Base-by-base conservation (phyloP, 2,113 vertebrate species). In the Coptodon bakossiorum region DNA sequence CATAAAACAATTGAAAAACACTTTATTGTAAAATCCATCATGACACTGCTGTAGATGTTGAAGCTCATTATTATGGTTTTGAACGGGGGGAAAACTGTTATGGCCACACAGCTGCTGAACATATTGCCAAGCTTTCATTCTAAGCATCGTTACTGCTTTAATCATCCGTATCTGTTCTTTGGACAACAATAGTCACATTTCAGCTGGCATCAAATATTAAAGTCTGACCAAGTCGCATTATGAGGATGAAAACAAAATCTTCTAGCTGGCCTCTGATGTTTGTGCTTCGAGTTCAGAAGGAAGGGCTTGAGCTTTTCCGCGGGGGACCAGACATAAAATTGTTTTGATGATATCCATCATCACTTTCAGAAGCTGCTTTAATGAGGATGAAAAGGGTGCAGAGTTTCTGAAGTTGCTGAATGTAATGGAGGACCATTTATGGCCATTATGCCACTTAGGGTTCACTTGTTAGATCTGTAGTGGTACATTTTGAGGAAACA, bases 291-390 rank as follows among this genome's bases (percentile, higher is more conserved):
- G 76, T 78, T 88, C 73, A 82, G 36, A 1, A 54, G 59, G 53
- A 36, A 78, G 6, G 38, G 19, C 57, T 80, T 17, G n/a, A 83
- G 9, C 13, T 53, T 45, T 83, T 83, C 54, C 53, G 6, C 56
- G 11, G 27, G 57, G 85, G 24, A 89, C 50, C 22, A 4, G 9
- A 84, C 54, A 59, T 88, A 73, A 86, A 86, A 83, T 14, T 57
- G 76, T 81, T 90, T 80, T 88, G 83, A 93, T 87, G 80, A 89
- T 86, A 83, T 36, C 82, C 34, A 81, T 81, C 73, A 83, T 83
- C 56, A 43, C 71, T 85, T 84, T 89, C 14, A 76, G 54, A 10
- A 7, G 81, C 52, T 73, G 24, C 27, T 86, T 56, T 9, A 3
- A 24, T n/a, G 27, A 68, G 85, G 61, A 80, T 57, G 29, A 80